Conservation (phyloP, 2,888 invertebrate species). For the Eilema sororculum region DNA sequence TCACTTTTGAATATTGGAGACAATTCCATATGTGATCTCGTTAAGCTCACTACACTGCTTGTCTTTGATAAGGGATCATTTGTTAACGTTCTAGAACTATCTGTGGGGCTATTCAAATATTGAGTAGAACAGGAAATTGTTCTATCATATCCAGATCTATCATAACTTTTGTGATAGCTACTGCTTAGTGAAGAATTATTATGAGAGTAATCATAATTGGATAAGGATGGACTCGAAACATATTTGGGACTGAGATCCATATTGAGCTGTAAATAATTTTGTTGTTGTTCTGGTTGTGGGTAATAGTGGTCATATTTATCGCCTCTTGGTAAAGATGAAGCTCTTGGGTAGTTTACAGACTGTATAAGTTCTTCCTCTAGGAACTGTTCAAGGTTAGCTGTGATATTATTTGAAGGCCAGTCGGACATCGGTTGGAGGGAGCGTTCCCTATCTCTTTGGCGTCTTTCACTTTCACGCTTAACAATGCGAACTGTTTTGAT, state of each 20-base stretch:
- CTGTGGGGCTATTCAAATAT: conserved; percentile 81
- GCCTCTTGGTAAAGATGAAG: conserved; percentile 86
- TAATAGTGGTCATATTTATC: conserved; percentile 77
- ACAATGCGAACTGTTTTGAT: conserved; percentile 97
- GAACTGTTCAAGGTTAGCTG: conserved; percentile 81
- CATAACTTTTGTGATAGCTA: conserved; percentile 78
- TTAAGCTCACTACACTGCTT: conserved; percentile 80
- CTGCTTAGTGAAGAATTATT: conserved; percentile 79
- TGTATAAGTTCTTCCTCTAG: conserved; percentile 81
- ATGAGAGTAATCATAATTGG: conserved; percentile 80
- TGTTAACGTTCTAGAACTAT: conserved; percentile 79
- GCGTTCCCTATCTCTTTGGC: conserved; percentile 93
- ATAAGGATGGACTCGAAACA: conserved; percentile 81
- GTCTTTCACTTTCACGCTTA: conserved; percentile 95
- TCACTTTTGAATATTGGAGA: conserved; percentile 95
- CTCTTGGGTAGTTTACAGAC: conserved; percentile 74
- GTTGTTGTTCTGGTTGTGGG: conserved; percentile 69
- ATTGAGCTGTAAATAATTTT: conserved; percentile 72
- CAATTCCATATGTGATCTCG: conserved; percentile 85
- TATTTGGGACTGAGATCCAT: conserved; percentile 82
- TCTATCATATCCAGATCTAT: conserved; percentile 73
- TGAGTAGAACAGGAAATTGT: conserved; percentile 77
- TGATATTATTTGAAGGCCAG: conserved; percentile 76
- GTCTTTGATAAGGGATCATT: conserved; percentile 83
- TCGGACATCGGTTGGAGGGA: conserved; percentile 83